phyloP scores from a whole-genome alignment of 2,888 invertebrate species.

The Brenthis daphne region DNA sequence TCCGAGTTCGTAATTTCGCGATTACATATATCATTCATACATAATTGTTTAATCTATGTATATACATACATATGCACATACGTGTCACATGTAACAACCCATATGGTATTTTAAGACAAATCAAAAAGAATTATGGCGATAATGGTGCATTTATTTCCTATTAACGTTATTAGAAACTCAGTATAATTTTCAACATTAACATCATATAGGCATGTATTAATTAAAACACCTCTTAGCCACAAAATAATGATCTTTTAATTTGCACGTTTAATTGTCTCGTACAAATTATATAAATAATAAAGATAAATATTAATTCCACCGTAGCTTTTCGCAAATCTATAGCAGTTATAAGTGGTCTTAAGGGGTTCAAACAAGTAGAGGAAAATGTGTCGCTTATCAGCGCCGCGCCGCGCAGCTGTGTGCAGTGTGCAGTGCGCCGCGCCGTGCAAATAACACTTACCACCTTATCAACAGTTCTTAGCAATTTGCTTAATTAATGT shows the following conservation, averaged over 20 bases:
- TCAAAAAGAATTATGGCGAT: too few relatives aligned
- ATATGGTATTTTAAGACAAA: too few relatives aligned
- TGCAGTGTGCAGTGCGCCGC: neutral
- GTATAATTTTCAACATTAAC: too few relatives aligned
- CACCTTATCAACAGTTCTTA: slow-evolving; percentile 3
- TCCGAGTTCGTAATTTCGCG: too few relatives aligned
- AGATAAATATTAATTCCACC: slow-evolving; percentile 1
- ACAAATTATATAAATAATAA: neutral
- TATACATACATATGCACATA: neutral
- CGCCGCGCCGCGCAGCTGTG: neutral
- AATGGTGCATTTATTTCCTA: too few relatives aligned
- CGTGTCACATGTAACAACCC: too few relatives aligned
- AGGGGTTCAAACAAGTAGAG: neutral
- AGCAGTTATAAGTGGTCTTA: neutral
- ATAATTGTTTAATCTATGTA: neutral
- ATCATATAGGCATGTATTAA: too few relatives aligned
- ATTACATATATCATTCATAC: too few relatives aligned
- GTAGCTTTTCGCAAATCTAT: neutral
- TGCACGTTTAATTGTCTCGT: neutral
- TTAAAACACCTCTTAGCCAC: too few relatives aligned
- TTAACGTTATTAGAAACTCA: too few relatives aligned
- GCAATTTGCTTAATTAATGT: slow-evolving; percentile 4
- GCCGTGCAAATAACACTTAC: slow-evolving; percentile 4
- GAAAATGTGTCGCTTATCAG: slow-evolving; percentile 18
- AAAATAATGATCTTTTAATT: too few relatives aligned